These are phyloP conservation scores for Tenualosa thibaudeaui DNA, from an alignment of 2,797 vertebrate species.

Conservation along the genomic window DNA sequence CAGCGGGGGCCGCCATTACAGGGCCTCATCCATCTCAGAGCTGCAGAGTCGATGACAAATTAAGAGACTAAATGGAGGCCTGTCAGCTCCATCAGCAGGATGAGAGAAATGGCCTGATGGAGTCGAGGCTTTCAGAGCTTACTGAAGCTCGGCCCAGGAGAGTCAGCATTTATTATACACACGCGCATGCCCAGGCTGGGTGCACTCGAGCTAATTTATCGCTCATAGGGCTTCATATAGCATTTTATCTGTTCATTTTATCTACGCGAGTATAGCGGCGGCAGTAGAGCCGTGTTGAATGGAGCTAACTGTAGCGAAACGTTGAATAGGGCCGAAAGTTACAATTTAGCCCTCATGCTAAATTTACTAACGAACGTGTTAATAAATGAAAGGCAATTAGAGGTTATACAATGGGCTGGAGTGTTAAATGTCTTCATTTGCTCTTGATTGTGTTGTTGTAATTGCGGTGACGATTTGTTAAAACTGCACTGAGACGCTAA, in stretches of 20 bases:
- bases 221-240: neutral
- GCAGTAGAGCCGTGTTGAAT: neutral
- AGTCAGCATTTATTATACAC: neutral
- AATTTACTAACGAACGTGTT: neutral
- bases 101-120: constrained; percentile 4
- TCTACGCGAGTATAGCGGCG: neutral
- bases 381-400: neutral
- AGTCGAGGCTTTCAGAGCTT: neutral
- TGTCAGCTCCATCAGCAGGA: constrained; percentile 6
- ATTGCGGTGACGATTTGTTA: neutral
- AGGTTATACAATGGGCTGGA: neutral
- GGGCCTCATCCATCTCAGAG: neutral
- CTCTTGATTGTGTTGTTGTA: neutral
- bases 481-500: neutral
- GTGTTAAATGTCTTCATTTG: neutral
- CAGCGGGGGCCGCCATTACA: neutral
- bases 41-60: neutral
- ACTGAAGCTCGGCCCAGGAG: neutral
- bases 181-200: neutral
- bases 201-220: neutral
- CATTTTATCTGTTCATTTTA: neutral
- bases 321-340: neutral
- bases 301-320: neutral
- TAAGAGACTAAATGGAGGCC: constrained; percentile 24
- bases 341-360: neutral